Percentiles rank a stretch among this genome's conserved stretches.
These are phyloP conservation scores for Leptinotarsa peninsularis DNA, from an alignment of 2,888 invertebrate species.

Conservation along the genomic window DNA sequence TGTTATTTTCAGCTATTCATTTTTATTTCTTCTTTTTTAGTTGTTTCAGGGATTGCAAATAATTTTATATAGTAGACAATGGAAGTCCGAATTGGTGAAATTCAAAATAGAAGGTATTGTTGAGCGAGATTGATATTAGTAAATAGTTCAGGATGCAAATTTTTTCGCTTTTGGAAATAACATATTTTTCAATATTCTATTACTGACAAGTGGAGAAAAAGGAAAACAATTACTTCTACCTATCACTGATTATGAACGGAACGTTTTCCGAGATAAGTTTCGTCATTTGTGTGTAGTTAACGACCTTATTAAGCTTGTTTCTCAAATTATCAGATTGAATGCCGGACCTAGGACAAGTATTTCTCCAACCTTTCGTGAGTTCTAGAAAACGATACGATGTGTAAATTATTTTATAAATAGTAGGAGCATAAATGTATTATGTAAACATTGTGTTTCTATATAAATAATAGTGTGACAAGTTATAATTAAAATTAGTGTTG, in stretches of 20 bases:
- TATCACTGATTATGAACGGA: not conserved
- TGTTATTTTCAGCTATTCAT: no score
- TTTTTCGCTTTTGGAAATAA: no score
- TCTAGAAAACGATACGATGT: slow-evolving; percentile 27
- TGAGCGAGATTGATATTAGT: no score
- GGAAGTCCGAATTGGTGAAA: no score
- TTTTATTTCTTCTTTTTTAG: no score
- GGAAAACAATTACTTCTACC: no score
- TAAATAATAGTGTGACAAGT: slow-evolving; percentile 53
- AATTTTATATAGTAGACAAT: no score
- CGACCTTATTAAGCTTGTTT: not conserved
- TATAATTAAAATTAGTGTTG: slow-evolving; percentile 56
- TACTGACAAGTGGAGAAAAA: no score
- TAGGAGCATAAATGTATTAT: slow-evolving; percentile 41
- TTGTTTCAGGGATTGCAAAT: no score
- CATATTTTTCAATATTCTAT: no score
- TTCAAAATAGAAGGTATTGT: no score
- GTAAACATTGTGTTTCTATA: slow-evolving; percentile 47
- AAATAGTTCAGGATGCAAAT: no score
- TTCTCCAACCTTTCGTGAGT: slow-evolving; percentile 20
- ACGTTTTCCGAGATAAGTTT: not conserved
- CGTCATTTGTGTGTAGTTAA: slow-evolving; percentile 1
- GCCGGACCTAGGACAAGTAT: slow-evolving; percentile 16
- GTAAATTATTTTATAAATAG: slow-evolving; percentile 48
- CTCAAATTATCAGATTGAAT: slow-evolving; percentile 18